Evolutionary conservation across 2,113 vertebrate genomes (phyloP), one percentile per base, ranked within the genome.

Genomic region (Erinaceus europaeus): DNA sequence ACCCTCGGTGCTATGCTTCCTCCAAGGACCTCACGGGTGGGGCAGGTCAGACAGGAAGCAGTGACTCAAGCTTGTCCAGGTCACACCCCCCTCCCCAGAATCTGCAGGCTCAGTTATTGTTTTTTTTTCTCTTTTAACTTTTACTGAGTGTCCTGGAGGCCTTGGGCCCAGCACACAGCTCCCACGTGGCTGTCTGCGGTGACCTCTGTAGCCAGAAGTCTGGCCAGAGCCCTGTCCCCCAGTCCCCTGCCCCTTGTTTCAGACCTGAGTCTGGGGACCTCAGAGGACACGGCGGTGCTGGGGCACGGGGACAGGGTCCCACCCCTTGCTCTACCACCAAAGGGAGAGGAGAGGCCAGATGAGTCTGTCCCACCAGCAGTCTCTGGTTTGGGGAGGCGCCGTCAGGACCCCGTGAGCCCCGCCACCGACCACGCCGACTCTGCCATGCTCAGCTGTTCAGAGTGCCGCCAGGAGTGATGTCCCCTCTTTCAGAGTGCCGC

Each of bases 381-480:
- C n/a, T n/a, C n/a, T n/a, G n/a, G n/a, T n/a, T n/a, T n/a, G n/a
- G n/a, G n/a, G n/a, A n/a, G n/a, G n/a, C n/a, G n/a, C n/a, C n/a
- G n/a, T n/a, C n/a, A n/a, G n/a, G n/a, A n/a, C n/a, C n/a, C n/a
- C n/a, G n/a, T n/a, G n/a, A n/a, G n/a, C n/a, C n/a, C n/a, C n/a
- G n/a, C n/a, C n/a, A n/a, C n/a, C n/a, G n/a, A n/a, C n/a, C n/a
- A n/a, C n/a, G n/a, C n/a, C n/a, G n/a, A n/a, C n/a, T n/a, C 42
- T 48, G 32, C 40, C 36, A 42, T 48, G 82, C n/a, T n/a, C n/a
- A n/a, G n/a, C n/a, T n/a, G n/a, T 92, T 93, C 89, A 75, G 88
- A 85, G 79, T 82, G 57, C 27, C 79, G 40, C 77, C 95, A 93
- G 88, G 94, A 96, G 94, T 91, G 89, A 92, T 93, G 93, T 96